Percentiles rank a stretch among this genome's conserved stretches.
Conservation (phyloP, 2,797 vertebrate species). For the Ataeniobius toweri region DNA sequence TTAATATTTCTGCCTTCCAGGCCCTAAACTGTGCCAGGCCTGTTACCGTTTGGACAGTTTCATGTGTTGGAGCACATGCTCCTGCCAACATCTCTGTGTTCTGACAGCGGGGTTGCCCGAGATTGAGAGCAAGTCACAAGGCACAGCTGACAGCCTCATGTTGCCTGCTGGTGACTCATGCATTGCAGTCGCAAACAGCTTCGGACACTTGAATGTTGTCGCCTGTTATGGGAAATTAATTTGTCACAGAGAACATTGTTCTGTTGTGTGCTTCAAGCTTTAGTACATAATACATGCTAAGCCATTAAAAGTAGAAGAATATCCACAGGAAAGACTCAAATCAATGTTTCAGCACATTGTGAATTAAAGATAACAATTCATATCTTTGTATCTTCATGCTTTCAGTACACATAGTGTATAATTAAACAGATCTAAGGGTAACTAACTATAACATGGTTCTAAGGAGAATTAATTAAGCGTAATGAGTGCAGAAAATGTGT, state of each 20-base stretch:
- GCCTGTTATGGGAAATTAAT: constrained; percentile 36
- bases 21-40: constrained; percentile 46
- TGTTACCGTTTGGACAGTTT: constrained; percentile 65
- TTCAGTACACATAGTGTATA: no score
- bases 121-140: constrained; percentile 57
- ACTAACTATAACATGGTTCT: neutral
- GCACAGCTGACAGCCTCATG: constrained; percentile 29
- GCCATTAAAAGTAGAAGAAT: neutral
- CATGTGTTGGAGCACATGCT: constrained; percentile 53
- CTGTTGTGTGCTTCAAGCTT: neutral
- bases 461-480: neutral
- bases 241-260: neutral
- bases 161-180: constrained; percentile 56
- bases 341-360: neutral
- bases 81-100: constrained; percentile 53
- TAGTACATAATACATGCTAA: no score
- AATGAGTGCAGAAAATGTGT: neutral
- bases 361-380: neutral
- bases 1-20: constrained; percentile 50
- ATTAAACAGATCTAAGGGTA: neutral
- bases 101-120: constrained; percentile 47
- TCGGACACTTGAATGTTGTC: constrained; percentile 33
- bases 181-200: constrained; percentile 43
- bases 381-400: neutral
- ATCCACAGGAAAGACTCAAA: neutral